Evolutionary conservation across 2,888 invertebrate genomes (phyloP).

Genomic region (Cryptus armator): DNA sequence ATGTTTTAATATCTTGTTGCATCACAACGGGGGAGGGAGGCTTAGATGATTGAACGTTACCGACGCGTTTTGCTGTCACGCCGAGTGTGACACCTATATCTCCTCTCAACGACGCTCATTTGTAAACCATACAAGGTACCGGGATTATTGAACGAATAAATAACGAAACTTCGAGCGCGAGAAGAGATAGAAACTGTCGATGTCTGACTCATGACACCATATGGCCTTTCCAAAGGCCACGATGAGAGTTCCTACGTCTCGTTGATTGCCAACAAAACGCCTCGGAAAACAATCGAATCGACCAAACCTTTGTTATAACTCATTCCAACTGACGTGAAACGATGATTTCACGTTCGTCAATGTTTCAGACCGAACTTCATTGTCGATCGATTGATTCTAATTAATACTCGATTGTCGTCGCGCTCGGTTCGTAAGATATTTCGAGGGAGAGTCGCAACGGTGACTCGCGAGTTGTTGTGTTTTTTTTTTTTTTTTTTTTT

Average conservation of each 20-base stretch:
- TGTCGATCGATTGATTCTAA: not conserved
- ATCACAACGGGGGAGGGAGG: conserved; percentile 15
- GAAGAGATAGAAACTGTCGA: conserved; percentile 3
- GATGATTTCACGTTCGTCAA: not conserved
- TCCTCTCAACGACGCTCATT: conserved; percentile 1
- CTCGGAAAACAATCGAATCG: conserved; percentile 25
- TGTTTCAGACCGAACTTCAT: not conserved
- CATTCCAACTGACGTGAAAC: not conserved
- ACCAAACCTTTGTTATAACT: not conserved
- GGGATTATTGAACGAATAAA: conserved; percentile 32
- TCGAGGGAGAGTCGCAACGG: conserved; percentile 6
- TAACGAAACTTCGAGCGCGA: conserved; percentile 8
- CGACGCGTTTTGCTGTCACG: conserved; percentile 29
- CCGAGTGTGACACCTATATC: conserved; percentile 30
- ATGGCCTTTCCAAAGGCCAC: conserved; percentile 62
- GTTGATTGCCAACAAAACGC: not conserved
- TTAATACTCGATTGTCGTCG: not conserved
- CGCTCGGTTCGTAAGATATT: not conserved
- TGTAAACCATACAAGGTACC: conserved; percentile 38
- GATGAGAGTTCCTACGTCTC: conserved; percentile 25
- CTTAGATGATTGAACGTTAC: conserved; percentile 24
- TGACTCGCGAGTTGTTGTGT: conserved; percentile 14
- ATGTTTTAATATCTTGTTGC: conserved; percentile 22
- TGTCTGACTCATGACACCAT: conserved; percentile 59
- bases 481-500: conserved; percentile 35